Base-by-base conservation (phyloP, 2,888 invertebrate species). In the Polyploca ridens region DNA sequence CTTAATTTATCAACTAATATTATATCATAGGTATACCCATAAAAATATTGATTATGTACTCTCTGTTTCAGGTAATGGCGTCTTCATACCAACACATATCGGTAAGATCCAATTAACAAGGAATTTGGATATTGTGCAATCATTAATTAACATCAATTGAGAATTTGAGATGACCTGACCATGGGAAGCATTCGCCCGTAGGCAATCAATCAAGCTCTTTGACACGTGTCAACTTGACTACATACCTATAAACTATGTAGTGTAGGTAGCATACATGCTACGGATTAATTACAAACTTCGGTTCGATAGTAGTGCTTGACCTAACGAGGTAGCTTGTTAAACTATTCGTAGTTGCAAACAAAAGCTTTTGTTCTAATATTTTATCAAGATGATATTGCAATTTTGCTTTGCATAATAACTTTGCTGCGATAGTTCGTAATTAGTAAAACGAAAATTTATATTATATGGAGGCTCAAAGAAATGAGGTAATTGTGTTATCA, bases 61-160 rank as follows among this genome's bases (percentile, higher is more conserved):
- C 19, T 54, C 54, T 54, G 54, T 54, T 54, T 3, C 54, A 54
- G 54, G 54, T 54, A 54, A 54, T 54, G 54, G 19, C 54, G 19
- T 19, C n/a, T 19, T 16, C 19, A 19, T 54, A 54, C 16, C 19
- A 54, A 54, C 19, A 54, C 54, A 54, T 19, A 54, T 54, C 54
- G 54, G 54, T 54, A 54, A 54, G 54, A 54, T 19, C 19, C 19
- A 54, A 54, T 54, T 54, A 49, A 54, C 54, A 19, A 16, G 49
- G n/a, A 16, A 49, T 49, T 14, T 49, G 54, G 54, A 54, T 54
- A 49, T n/a, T 54, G 54, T 54, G 19, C 54, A 19, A 54, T 54
- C 19, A 66, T 66, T 69, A 73, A 74, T 72, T 66, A 68, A 70
- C 67, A 66, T 19, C 66, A 62, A 74, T 68, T 76, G 59, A 67